These are phyloP conservation scores for Drosophila bocki DNA, from an alignment of 1,140 invertebrate species.

Conservation along the genomic window DNA sequence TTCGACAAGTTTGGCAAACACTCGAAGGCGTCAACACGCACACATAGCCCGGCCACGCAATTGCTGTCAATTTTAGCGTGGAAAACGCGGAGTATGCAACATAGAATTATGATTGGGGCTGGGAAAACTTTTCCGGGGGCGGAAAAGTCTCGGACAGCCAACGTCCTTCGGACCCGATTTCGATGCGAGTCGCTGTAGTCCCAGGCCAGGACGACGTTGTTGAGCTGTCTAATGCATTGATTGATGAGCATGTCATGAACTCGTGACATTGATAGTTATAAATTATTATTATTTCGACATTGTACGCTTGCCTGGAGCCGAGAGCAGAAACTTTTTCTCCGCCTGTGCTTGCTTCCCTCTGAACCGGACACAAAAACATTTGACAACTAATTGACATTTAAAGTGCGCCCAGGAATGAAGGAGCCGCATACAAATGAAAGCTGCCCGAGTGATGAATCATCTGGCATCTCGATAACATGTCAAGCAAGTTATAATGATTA, in stretches of 20 bases:
- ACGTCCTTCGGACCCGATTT: conserved; percentile 34
- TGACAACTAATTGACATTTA: conserved; percentile 82
- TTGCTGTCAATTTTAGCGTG: conserved; percentile 74
- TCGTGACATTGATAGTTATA: conserved; percentile 84
- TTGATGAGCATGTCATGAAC: conserved; percentile 82
- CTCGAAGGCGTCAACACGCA: conserved; percentile 25
- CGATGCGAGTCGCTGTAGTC: conserved; percentile 13
- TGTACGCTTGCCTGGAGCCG: conserved; percentile 53
- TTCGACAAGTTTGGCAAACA: conserved; percentile 63
- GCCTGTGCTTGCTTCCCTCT: not conserved
- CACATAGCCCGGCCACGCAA: conserved; percentile 47
- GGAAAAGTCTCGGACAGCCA: conserved; percentile 47
- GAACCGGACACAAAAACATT: conserved; percentile 51
- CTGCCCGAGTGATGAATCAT: conserved; percentile 42
- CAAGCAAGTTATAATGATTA: not conserved
- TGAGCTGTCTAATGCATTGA: conserved; percentile 78
- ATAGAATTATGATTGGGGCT: conserved; percentile 63
- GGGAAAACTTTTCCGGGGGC: conserved; percentile 37
- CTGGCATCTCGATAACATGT: not conserved
- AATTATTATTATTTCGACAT: conserved; percentile 82
- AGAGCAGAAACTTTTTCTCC: conserved; percentile 52
- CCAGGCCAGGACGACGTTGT: conserved; percentile 31
- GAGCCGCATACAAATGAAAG: conserved; percentile 39
- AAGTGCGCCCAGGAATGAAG: conserved; percentile 44
- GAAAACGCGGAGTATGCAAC: conserved; percentile 61